Evolutionary conservation across 1,140 invertebrate genomes (phyloP), one percentile per base, ranked within the genome.

Genomic region (Orius insidiosus): DNA sequence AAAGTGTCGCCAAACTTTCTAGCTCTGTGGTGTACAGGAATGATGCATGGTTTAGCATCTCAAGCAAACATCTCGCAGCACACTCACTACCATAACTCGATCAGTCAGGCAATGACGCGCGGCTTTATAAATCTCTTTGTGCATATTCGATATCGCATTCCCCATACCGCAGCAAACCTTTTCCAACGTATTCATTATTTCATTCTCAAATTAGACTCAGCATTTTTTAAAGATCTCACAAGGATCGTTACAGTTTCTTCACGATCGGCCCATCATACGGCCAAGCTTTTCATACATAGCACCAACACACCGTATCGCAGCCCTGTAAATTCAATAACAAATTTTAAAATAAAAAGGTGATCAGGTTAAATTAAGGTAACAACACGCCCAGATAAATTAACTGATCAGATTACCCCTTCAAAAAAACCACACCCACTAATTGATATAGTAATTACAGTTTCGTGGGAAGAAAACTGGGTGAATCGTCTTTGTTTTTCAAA

Each of bases 241-340:
- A 98, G 68, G 45, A 93, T 83, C 53, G 86, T 78, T 8, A 97
- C 87, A 2, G 94, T 97, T 60, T 98, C 94, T 61, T 98, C 94
- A 60, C 0, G 90, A 95, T 51, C 93, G 70, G 0, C 94, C 95
- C 79, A 96, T 97, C 90, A 98, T 96, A 52, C 95, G 67, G 1
- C 95, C 94, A 7, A 98, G 67, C 62, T 88, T 93, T 63, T 97
- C 88, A 65, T 98, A 98, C 87, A 99, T 95, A 46, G 79, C 83
- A 14, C 92, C 94, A 37, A 98, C 73, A 59, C 89, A 94, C 48
- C 85, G 85, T 52, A 98, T 85, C n/a, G 94, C 92, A 60, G 90
- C 88, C 49, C 93, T 97, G 61, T 51, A 68, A 64, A n/a, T n/a
- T n/a, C n/a, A n/a, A n/a, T n/a, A n/a, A 58, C 49, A 49, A 54